A percentile compares a stretch with the other conserved stretches of the same genome.
These are phyloP conservation scores for Matsumyia berberina DNA, from an alignment of 2,888 invertebrate genomes.

Conservation along the genomic window DNA sequence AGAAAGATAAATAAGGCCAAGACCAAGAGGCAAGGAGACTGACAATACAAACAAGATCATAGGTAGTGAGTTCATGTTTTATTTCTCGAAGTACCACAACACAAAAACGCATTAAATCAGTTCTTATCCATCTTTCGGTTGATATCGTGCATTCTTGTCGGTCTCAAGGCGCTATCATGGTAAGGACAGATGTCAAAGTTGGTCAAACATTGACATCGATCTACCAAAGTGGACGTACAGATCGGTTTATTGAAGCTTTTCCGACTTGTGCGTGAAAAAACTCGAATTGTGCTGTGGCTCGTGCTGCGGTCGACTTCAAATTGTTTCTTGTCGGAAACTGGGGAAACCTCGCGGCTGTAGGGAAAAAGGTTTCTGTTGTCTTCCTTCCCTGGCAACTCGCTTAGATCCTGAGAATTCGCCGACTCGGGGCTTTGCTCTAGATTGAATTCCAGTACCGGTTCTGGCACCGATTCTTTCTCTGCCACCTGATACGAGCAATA, in stretches of 20 bases:
- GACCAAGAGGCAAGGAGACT: neutral
- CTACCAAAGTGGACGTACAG: constrained; percentile 20
- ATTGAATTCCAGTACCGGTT: neutral
- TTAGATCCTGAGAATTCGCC: neutral
- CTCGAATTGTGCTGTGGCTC: constrained; percentile 57
- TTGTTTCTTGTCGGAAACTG: constrained; percentile 80
- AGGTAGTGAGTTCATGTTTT: neutral
- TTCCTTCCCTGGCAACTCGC: neutral
- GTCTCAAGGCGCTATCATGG: constrained; percentile 79
- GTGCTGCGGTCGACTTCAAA: constrained; percentile 80
- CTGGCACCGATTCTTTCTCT: neutral
- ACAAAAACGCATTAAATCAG: neutral
- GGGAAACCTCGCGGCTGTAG: constrained; percentile 80
- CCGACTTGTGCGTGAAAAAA: no score
- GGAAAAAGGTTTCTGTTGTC: constrained; percentile 73
- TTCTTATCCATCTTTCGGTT: neutral
- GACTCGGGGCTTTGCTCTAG: neutral
- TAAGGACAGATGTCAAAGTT: constrained; percentile 82
- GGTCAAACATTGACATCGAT: constrained; percentile 47
- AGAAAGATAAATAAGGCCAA: neutral
- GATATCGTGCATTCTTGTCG: constrained; percentile 78
- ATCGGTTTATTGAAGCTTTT: no score
- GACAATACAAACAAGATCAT: no score
- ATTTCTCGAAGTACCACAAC: neutral
- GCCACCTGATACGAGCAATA: neutral